Evolutionary conservation across 2,888 invertebrate species (phyloP), one percentile per base, ranked within the genome.

Genomic region (Tenthredo notha): DNA sequence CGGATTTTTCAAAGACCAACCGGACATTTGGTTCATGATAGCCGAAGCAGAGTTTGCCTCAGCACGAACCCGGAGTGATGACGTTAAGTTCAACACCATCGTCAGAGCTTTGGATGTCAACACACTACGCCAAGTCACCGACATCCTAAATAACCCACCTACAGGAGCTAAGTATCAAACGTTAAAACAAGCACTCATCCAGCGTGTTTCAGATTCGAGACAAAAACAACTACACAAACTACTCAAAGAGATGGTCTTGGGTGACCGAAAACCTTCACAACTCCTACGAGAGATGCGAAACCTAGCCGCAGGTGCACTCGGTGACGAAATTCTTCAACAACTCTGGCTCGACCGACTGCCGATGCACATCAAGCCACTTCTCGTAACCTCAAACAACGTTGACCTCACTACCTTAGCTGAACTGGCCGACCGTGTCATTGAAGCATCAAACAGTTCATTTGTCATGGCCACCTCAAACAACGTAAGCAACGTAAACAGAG

Each of bases 201-300:
- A 77, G 12, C 83, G 86, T 29, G 84, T 86, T 43, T 78, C 85
- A 9, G 87, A 88, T 21, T 88, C 87, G 9, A 74, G 84, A 29
- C 84, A 86, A 29, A 85, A 77, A 67, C 84, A 86, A 40, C 25
- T 87, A 37, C 84, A 86, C 12, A 84, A 84, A 74, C 72, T 88
- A 37, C 82, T 88, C 1, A 86, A 82, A 21, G 88, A 86, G 21
- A 43, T 88, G 33, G 82, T 87, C 29, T 74, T 89, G 25, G 87
- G 86, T 5, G 86, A 88, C 74, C 84, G 86, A 75, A 87, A 87
- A 70, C 88, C 88, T 7, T 86, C 88, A 10, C 85, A 88, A 43
- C 80, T 88, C 7, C 84, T 87, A 15, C 72, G 88, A 33, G 87
- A 88, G 65, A 88, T 89, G 87, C 43, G 74, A 15, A 67, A 65